Conservation (phyloP, 2,113 vertebrate species). For the Psophia crepitans region DNA sequence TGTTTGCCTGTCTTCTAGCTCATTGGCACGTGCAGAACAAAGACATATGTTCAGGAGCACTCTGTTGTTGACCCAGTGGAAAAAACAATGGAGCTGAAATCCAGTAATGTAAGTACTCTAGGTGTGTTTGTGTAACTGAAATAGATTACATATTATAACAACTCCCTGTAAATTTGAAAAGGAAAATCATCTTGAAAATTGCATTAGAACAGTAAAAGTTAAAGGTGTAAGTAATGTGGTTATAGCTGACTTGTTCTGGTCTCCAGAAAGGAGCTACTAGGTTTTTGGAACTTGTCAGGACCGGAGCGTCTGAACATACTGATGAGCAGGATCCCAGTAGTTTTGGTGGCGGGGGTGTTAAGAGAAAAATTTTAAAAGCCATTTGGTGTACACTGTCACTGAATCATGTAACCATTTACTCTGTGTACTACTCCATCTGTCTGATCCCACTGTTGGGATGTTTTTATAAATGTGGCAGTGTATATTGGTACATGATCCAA, state of each 20-base stretch:
- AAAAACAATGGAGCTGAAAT: conserved; percentile 90
- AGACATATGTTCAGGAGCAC: conserved; percentile 91
- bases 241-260: neutral
- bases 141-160: neutral
- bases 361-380: neutral
- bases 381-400: neutral
- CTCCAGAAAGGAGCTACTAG: neutral
- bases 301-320: neutral
- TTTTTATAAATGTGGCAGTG: neutral
- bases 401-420: neutral
- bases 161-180: neutral
- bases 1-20: conserved; percentile 75
- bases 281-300: neutral
- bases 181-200: neutral
- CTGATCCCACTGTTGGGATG: neutral
- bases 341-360: neutral
- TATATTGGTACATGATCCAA: neutral
- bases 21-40: conserved; percentile 86
- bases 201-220: neutral
- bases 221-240: neutral
- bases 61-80: conserved; percentile 89
- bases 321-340: neutral
- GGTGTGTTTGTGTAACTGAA: neutral
- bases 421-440: neutral
- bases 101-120: conserved; percentile 87